phyloP scores from a whole-genome alignment of 2,888 invertebrate genomes.

The Entomobrya multifasciata region DNA sequence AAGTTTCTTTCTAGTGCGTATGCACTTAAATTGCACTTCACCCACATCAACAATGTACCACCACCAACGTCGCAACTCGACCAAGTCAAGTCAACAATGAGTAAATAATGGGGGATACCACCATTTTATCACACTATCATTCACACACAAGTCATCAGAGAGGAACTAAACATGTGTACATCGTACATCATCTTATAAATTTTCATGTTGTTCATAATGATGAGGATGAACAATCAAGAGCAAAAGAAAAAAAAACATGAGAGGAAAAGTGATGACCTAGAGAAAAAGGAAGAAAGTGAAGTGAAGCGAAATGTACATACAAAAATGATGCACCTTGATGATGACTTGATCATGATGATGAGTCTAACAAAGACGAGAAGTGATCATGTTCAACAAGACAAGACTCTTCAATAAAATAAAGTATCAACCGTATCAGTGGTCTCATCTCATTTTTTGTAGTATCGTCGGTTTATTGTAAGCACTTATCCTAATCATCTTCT shows the following conservation, averaged over 20 bases:
- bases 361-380: constrained; percentile 36
- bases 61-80: neutral
- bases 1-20: neutral
- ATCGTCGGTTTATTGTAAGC: too few relatives aligned
- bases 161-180: constrained; percentile 33
- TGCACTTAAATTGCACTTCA: too few relatives aligned
- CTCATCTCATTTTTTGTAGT: constrained; percentile 12
- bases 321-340: neutral
- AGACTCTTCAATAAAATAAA: constrained; percentile 43
- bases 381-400: constrained; percentile 41
- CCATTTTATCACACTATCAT: neutral
- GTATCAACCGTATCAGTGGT: constrained; percentile 4
- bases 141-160: constrained; percentile 15
- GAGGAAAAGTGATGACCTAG: constrained; percentile 63
- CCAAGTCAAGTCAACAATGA: neutral
- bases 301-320: constrained; percentile 10
- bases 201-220: neutral
- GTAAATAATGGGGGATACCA: neutral
- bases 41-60: neutral
- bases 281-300: constrained; percentile 59
- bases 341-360: constrained; percentile 13
- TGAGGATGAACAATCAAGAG: too few relatives aligned
- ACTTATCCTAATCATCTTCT: neutral
- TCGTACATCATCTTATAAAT: neutral
- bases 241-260: neutral